Conservation (phyloP, 2,113 vertebrate genomes). For the Nyctibius bracteatus region DNA sequence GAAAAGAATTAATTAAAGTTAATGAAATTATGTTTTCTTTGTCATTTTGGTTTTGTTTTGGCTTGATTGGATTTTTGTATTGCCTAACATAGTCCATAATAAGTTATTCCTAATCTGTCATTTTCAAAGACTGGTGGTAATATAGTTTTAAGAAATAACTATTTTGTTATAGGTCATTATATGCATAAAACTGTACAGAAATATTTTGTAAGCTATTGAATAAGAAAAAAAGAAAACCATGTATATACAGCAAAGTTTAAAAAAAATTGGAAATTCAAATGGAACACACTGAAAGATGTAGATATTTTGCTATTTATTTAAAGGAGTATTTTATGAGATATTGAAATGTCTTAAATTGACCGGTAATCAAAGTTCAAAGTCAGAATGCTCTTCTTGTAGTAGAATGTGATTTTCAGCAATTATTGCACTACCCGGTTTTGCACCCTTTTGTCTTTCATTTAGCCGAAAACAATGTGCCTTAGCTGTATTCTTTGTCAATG, state of each 20-base stretch:
- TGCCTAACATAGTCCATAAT: conserved; percentile 58
- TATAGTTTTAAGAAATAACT: conserved; percentile 80
- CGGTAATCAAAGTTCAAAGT: conserved; percentile 71
- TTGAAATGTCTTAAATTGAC: conserved; percentile 76
- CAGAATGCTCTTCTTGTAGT: conserved; percentile 85
- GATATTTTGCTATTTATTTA: conserved; percentile 95
- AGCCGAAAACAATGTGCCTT: conserved; percentile 90
- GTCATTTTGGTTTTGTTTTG: conserved; percentile 38
- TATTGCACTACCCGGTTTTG: conserved; percentile 86
- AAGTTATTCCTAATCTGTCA: conserved; percentile 70
- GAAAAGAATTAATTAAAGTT: neutral
- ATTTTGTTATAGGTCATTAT: conserved; percentile 82
- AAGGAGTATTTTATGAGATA: conserved; percentile 87
- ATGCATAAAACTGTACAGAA: conserved; percentile 82
- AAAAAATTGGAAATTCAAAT: conserved; percentile 59
- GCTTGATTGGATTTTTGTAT: conserved; percentile 63
- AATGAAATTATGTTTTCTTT: conserved; percentile 55
- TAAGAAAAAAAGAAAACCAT: conserved; percentile 63
- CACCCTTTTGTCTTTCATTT: conserved; percentile 78
- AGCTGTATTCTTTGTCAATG: conserved; percentile 85
- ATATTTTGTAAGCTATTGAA: conserved; percentile 81
- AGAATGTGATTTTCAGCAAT: conserved; percentile 88
- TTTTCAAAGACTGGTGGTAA: conserved; percentile 74
- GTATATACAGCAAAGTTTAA: conserved; percentile 75
- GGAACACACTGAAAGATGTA: conserved; percentile 77